Evolutionary conservation across 1,140 invertebrate genomes (phyloP).

Genomic region (Arion vulgaris): DNA sequence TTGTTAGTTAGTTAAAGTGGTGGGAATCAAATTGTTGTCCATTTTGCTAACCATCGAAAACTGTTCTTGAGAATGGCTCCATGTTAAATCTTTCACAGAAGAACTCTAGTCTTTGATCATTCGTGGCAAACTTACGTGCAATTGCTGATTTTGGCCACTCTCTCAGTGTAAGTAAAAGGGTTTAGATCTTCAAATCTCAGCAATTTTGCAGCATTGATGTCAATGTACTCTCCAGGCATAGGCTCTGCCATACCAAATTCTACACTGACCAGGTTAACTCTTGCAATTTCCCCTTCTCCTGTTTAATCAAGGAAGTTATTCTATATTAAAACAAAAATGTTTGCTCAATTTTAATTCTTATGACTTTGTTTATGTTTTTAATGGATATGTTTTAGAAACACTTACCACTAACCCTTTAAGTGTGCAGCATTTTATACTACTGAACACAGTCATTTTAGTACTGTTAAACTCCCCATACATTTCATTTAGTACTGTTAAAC

Average conservation of each 20-base stretch:
- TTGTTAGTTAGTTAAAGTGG: too few species aligned
- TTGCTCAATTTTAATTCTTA: too few species aligned
- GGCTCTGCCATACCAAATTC: constrained; percentile 59
- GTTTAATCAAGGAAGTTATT: neutral
- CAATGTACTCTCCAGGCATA: constrained; percentile 60
- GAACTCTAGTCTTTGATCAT: neutral
- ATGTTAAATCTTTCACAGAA: too few species aligned
- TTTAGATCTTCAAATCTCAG: constrained; percentile 70
- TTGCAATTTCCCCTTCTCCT: constrained; percentile 66
- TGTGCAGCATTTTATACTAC: too few species aligned
- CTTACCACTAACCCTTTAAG: too few species aligned
- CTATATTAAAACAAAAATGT: too few species aligned
- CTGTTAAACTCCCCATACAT: too few species aligned
- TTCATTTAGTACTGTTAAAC: too few species aligned
- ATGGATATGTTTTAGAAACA: neutral
- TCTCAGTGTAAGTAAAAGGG: constrained; percentile 70
- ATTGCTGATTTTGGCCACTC: constrained; percentile 60
- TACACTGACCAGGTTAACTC: constrained; percentile 60
- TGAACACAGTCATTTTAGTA: too few species aligned
- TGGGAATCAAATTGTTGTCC: too few species aligned
- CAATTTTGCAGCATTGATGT: constrained; percentile 64
- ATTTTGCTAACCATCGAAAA: too few species aligned
- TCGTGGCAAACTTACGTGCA: constrained; percentile 56
- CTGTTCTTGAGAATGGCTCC: too few species aligned
- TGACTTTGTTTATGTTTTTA: neutral